Evolutionary conservation across 2,888 invertebrate species (phyloP), one percentile per base, ranked within the genome.

Genomic region (Drosophila kuntzei): DNA sequence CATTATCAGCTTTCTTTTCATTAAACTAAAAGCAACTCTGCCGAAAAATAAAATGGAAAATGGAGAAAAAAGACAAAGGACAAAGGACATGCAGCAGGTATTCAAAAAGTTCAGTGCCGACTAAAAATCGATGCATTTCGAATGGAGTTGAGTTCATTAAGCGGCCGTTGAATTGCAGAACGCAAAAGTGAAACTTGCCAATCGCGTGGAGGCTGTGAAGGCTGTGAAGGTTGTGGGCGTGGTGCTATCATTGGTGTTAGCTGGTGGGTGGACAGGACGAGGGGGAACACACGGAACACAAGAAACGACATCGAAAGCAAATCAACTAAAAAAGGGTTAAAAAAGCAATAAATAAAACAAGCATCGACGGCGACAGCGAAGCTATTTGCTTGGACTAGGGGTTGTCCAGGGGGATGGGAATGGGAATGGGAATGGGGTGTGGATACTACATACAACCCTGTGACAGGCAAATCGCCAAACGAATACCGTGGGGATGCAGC

Each of bases 321-420:
- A 74, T 71, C 68, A 71, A 71, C 67, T 47, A 76, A 87, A 80
- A 91, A 91, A 90, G 91, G 91, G 92, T 91, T 85, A 89, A 88
- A 89, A 91, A 90, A 89, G 90, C 91, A 87, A 91, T 91, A 91
- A 91, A 91, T 91, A 91, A 90, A 87, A 90, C 90, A 90, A 91
- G 91, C 81, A 88, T 83, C 80, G 76, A 78, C 83, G 80, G 87
- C 84, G 80, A 86, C 83, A 80, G 81, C 89, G 86, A 87, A 91
- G 91, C 90, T 90, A 89, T 89, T 90, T 89, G 89, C 87, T 78
- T 80, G 69, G 67, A 54, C 62, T 58, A 70, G 67, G 63, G 50
- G 63, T 55, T 47, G 55, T 8, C 69, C 8, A 29, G 34, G 29
- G 14, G 39, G 3, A 1, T 3, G 22, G 9, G 11, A 1, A 11